Base-by-base conservation (phyloP, 2,888 invertebrate genomes). In the Barypeithes pellucidus region DNA sequence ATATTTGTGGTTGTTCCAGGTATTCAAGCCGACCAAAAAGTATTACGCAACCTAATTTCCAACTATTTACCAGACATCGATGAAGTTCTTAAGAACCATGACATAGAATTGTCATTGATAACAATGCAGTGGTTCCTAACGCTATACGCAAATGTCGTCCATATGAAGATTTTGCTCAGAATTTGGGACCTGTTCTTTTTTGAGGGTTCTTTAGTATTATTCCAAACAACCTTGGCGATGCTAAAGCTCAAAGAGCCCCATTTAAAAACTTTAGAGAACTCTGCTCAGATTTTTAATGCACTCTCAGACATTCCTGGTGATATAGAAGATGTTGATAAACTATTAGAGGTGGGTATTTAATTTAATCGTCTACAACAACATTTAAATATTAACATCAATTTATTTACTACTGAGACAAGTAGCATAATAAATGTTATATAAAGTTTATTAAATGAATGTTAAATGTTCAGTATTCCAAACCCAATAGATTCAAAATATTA, bases 61-160 rank as follows among this genome's bases (percentile, higher is more conserved):
- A 95, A 94, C 81, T 96, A 95, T 85, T 88, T 99, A 77, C 95
- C 98, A 0, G 94, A 95, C 72, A 92, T 96, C 65, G 97, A 97
- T 85, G 91, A 94, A 79, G 93, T 95, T n/a, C 88, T 99, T 65
- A 94, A 94, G 83, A 95, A 95, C 82, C 97, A 98, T 87, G 98
- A 97, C 82, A 95, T 95, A 79, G 97, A 98, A 88, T 88, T 99
- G 65, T 97, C 98, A 66, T 88, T 99, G 66, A 98, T 99, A 81
- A 97, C 97, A 16, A 89, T 98, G 81, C 97, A 98, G 84, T 99
- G 99, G 99, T 98, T 99, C 86, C 88, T 99, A 62, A 98, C 99
- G 1, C 86, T 99, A 24, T 99, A 98, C 87, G 96, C 99, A 0
- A 97, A 96, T 84, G 97, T 98, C 61, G 95, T 99, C 2, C 96